These are phyloP conservation scores for Melieria omissa DNA, from an alignment of 2,888 invertebrate species.

Conservation along the genomic window DNA sequence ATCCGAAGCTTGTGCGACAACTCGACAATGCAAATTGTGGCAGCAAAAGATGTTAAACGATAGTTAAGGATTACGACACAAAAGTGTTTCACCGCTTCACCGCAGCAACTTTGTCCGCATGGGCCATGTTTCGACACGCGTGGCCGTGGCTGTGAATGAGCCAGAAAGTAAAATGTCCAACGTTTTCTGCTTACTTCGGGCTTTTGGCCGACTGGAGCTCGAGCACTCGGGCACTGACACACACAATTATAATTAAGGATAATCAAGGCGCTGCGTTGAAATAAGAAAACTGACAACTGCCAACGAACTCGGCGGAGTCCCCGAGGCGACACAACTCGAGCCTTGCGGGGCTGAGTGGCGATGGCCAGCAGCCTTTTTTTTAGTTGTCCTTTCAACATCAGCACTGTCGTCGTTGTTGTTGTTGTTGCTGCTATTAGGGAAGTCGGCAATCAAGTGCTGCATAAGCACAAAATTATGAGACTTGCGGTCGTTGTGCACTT, in stretches of 20 bases:
- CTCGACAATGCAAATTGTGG: too few relatives aligned
- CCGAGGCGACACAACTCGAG: background rate
- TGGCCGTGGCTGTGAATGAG: too few relatives aligned
- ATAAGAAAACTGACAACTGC: slow-evolving; percentile 24
- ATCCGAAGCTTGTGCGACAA: too few relatives aligned
- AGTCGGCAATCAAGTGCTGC: slow-evolving; percentile 37
- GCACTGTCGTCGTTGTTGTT: slow-evolving; percentile 10
- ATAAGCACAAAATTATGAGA: slow-evolving; percentile 41
- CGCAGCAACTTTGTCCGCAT: too few relatives aligned
- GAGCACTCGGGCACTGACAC: background rate
- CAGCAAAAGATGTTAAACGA: too few relatives aligned
- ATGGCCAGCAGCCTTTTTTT: background rate
- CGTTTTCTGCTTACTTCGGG: background rate
- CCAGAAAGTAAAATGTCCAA: background rate
- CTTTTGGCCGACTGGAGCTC: background rate
- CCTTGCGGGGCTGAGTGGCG: slow-evolving; percentile 1
- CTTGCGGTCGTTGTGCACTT: slow-evolving; percentile 24
- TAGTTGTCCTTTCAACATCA: background rate
- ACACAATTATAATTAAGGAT: slow-evolving; percentile 28
- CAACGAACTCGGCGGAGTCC: slow-evolving; percentile 1
- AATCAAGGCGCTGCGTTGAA: slow-evolving; percentile 6
- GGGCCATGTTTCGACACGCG: too few relatives aligned
- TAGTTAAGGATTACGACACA: too few relatives aligned
- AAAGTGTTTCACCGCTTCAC: too few relatives aligned
- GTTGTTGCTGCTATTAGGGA: slow-evolving; percentile 29